Percentiles rank a stretch among this genome's conserved stretches.
Conservation (phyloP, 1,140 invertebrate genomes). For the Aphaenogaster ashmeadi region DNA sequence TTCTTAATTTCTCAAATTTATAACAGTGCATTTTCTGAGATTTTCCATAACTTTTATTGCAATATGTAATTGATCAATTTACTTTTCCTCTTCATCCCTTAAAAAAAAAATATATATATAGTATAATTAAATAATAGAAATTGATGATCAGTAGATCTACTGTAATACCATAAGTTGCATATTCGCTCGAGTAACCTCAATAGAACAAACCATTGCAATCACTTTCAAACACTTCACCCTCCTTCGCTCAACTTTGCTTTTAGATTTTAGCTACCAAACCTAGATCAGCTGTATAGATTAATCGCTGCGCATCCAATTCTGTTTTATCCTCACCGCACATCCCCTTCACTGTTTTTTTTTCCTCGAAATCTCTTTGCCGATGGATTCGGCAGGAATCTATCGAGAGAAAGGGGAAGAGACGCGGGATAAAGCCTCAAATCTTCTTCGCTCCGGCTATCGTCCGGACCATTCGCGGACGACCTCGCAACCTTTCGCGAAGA, state of each 20-base stretch:
- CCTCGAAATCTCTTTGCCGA: background rate
- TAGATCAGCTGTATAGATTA: constrained; percentile 34
- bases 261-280: background rate
- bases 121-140: no score
- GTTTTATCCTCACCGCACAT: background rate
- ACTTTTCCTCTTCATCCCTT: no score
- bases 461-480: background rate
- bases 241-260: background rate
- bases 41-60: no score
- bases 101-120: no score
- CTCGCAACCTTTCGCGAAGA: constrained; percentile 27
- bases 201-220: background rate
- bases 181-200: background rate
- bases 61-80: no score
- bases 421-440: background rate
- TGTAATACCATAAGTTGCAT: background rate
- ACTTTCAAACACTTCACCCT: background rate
- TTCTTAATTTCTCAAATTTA: no score
- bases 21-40: no score
- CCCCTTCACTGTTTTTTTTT: background rate
- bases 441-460: background rate
- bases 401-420: background rate
- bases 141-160: no score
- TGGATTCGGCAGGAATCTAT: background rate
- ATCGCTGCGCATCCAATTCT: constrained; percentile 1